Base-by-base conservation (phyloP, 2,888 invertebrate species). In the Scelioninae gen. 1 region DNA sequence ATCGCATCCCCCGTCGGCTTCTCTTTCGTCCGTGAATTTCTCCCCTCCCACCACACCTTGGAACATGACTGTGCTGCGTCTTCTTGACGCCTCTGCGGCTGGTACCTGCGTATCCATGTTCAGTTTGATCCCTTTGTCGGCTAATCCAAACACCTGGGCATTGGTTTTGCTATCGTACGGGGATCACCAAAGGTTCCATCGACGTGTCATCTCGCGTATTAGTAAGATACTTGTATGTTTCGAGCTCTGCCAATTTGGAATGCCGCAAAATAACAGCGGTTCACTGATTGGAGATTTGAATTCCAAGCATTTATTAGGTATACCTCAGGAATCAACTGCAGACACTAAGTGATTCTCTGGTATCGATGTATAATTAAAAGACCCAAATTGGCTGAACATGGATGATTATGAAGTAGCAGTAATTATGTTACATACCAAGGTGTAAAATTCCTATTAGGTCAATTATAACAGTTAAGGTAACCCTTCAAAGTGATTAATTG, bases 41-140 rank as follows among this genome's bases (percentile, higher is more conserved):
- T 56, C 51, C 79, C 47, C 45, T 47, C 11, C 49, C 62, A 16
- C 53, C 63, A 45, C 53, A 78, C 58, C 68, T 65, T 68, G 38
- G 16, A 80, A 81, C 83, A 83, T 83, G 83, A 83, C 85, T 83
- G 53, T 76, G 81, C 83, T 78, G 40, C 63, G 83, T 79, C 74
- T 76, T 78, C 82, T 80, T 72, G 82, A 79, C 82, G 82, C 85
- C 83, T 83, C 82, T 68, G 47, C 60, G 65, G 78, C 68, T 75
- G 58, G 79, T 80, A 76, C 58, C 72, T 77, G 71, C 65, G 69
- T 68, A 82, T 66, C 71, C 72, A 45, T 62, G 72, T 51, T 65
- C 55, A 78, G 53, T 75, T 83, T 77, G 86, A 84, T 77, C 62
- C 84, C 86, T 86, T 86, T 86, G 86, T 86, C 86, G 86, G 83